Base-by-base conservation (phyloP, 2,113 vertebrate genomes). In the Calidris pugnax region DNA sequence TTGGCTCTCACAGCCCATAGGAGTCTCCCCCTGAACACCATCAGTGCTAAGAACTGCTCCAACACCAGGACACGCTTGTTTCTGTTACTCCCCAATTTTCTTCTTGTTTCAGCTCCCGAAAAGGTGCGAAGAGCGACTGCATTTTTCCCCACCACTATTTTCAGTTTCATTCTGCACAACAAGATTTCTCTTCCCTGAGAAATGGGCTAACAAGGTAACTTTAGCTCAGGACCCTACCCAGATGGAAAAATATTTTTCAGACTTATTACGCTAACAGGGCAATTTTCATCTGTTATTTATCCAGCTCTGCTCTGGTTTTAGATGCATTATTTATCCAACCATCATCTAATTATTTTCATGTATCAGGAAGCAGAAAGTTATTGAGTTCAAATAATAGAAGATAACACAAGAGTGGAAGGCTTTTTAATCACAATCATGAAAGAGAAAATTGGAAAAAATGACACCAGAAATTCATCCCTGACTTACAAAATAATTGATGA, bases 301-400 rank as follows among this genome's bases (percentile, higher is more conserved):
- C n/a, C 62, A 79, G 48, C 6, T 50, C 59, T 20, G 19, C 43
- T 93, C 77, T 82, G 62, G 73, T 95, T 90, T 93, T 77, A 81
- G 82, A 76, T 37, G 28, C 33, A 74, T 84, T 91, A 88, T 83
- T 96, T 96, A 87, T 79, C 66, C 62, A 93, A 53, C 51, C 74
- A 79, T 86, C 57, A 82, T 59, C 78, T 88, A 94, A 94, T 96
- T 93, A 94, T 95, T 95, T 96, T 85, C 37, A 87, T 53, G 56
- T 95, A 94, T 57, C 66, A 94, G 59, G 63, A 87, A 91, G 41
- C 1, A 85, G 45, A 84, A 78, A 69, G 63, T 18, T 80, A 80
- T 10, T 72, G 67, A 94, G 53, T 67, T 94, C 89, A 96, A 94
- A 82, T 85, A 72, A 89, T 30, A 96, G 85, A 93, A 95, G 82